Evolutionary conservation across 2,888 invertebrate genomes (phyloP), one percentile per base, ranked within the genome.

Genomic region (Perithous albicinctus): DNA sequence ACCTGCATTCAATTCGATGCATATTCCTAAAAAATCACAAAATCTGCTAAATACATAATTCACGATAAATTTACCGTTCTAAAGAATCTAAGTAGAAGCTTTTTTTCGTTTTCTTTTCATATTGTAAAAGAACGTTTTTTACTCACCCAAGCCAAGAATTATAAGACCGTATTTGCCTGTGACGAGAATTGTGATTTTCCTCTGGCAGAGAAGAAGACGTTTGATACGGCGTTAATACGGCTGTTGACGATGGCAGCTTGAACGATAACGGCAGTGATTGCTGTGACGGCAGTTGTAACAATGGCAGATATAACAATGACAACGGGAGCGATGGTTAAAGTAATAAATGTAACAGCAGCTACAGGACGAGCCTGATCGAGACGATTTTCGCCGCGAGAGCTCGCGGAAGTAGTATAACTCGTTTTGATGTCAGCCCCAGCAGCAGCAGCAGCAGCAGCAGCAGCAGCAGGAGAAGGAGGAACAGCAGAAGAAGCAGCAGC

Each of bases 351-450:
- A n/a, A n/a, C n/a, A n/a, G n/a, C 63, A 51, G 64, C 56, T 29
- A 70, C 23, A 72, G 51, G 61, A 48, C n/a, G n/a, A n/a, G n/a
- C 12, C 18, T 10, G 66, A 54, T 35, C 61, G 54, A 32, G 51
- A 38, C 41, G 67, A 18, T 54, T 61, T 26, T 64, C 72, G 77
- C 72, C 72, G 51, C 35, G 59, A 35, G 61, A 72, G 54, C 51
- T 73, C 43, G 73, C 61, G 61, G 73, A 73, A 81, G 80, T 78
- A 67, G 66, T 54, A 29, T 41, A n/a, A 81, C 35, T 73, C 77
- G 77, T 26, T 59, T 51, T 78, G 67, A 61, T 41, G 63, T 81
- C 78, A 69, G 77, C 23, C 41, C 41, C 61, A 73, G 73, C 29
- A 51, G 63, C 54, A 67, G 20, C 20, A 20, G 59, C 23, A 54